Evolutionary conservation across 2,113 vertebrate species (phyloP).

Genomic region (Cygnus buccinator): DNA sequence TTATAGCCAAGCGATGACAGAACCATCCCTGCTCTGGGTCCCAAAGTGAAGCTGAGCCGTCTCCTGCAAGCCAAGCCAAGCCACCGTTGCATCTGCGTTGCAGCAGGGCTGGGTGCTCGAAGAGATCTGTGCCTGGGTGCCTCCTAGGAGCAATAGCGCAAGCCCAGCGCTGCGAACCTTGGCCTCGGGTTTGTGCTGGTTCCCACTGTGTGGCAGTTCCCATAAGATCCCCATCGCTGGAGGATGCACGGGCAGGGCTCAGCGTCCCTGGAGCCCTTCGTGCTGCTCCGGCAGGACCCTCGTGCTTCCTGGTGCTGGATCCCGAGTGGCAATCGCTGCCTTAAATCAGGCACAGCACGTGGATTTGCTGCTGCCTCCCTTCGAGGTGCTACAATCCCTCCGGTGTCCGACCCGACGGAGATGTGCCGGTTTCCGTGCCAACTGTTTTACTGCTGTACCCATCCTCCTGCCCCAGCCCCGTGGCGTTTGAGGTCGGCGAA

Average conservation of each 20-base stretch:
- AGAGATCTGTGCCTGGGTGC: neutral
- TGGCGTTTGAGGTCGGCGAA: neutral
- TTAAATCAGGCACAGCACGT: conserved; percentile 35
- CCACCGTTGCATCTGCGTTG: neutral
- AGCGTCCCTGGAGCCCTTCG: neutral
- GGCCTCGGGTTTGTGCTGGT: neutral
- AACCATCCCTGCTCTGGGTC: neutral
- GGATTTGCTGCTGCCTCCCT: conserved; percentile 40
- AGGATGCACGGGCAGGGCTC: neutral
- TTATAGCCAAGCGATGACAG: neutral
- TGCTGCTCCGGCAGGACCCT: neutral
- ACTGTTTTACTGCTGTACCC: neutral
- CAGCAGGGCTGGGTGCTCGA: neutral
- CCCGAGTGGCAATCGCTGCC: neutral
- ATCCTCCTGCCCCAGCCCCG: neutral
- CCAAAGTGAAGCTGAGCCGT: neutral
- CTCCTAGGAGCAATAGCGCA: neutral
- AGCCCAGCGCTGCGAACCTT: neutral
- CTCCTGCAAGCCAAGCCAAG: neutral
- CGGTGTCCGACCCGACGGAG: neutral
- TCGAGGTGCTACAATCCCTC: conserved; percentile 48
- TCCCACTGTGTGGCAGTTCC: neutral
- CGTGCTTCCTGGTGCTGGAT: neutral
- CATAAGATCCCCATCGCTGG: rapidly evolving
- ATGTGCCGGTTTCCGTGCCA: neutral